These are phyloP conservation scores for Phyllotis vaccarum DNA, from an alignment of 2,797 vertebrate genomes.

Conservation along the genomic window DNA sequence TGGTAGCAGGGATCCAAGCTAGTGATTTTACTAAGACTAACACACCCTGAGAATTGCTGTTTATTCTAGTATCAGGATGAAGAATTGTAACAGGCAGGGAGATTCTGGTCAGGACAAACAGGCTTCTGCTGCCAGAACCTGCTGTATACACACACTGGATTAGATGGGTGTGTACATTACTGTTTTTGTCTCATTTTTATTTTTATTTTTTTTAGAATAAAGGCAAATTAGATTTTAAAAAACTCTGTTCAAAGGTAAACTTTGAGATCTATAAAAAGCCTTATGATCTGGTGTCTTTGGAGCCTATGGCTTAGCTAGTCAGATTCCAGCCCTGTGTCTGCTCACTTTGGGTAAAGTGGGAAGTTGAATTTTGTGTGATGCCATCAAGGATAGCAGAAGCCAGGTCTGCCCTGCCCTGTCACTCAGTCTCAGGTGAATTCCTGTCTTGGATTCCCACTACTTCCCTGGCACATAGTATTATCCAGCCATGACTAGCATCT, in stretches of 20 bases:
- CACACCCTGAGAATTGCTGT: not conserved
- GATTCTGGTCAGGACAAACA: not conserved
- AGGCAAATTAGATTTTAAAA: not conserved
- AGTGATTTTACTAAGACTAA: not conserved
- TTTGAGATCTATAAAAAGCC: constrained; percentile 21
- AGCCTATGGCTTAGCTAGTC: not conserved
- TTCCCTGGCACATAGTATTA: not conserved
- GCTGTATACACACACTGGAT: not conserved
- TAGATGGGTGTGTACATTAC: not conserved
- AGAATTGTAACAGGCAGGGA: not conserved
- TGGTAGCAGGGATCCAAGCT: not conserved
- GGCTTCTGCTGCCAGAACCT: not conserved
- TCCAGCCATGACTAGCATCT: not conserved
- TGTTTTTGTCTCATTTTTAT: not conserved
- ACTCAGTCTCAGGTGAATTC: not conserved
- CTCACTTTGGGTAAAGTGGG: not conserved
- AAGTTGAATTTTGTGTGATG: not conserved
- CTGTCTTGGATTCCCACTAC: not conserved
- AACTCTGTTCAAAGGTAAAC: not conserved
- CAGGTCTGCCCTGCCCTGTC: not conserved
- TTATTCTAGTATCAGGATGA: not conserved
- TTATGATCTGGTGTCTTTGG: not conserved
- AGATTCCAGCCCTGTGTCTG: not conserved
- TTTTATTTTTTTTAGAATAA: constrained; percentile 14
- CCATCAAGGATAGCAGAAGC: not conserved